Base-by-base conservation (phyloP, 1,140 invertebrate species). In the Spodoptera frugiperda region DNA sequence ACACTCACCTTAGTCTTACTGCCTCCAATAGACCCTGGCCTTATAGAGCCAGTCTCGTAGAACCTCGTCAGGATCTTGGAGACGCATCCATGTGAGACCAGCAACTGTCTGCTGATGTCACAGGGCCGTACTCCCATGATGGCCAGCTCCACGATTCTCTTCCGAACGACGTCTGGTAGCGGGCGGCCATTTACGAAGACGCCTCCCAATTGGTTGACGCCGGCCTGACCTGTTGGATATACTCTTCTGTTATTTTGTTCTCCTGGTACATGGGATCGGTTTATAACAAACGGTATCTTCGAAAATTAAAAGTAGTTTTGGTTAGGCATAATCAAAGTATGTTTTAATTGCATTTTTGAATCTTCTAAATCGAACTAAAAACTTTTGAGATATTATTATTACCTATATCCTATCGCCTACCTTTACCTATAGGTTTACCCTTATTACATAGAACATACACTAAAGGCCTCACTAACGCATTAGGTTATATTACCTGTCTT, bases 41-140 rank as follows among this genome's bases (percentile, higher is more conserved):
- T 95, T 71, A 99, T 98, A 55, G 97, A 98, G 0, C 98, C 98
- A 8, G 98, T 99, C 94, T 99, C 98, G 88, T 99, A 99, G 94
- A 99, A 99, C 77, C 99, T 95, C 3, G 98, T 99, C 11, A 99
- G 95, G 79, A 99, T 99, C 95, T 99, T 99, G 11, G 98, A 99
- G 11, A 94, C 93, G 87, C 96, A 97, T 79, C 99, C 99, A 89
- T 99, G 98, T 0, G 98, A 99, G 8, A 99, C 99, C 11, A 99
- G 95, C 30, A 99, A 95, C 89, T 99, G 98, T 55, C 98, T 94
- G 4, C 98, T 99, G 90, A 99, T 99, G 94, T 99, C 98, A 92
- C 98, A 99, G 10, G 98, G 98, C 71, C 98, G 95, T 0, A 99
- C 98, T 6, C 97, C 97, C 88, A 98, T 96, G 73, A 99, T 94